Evolutionary conservation across 1,140 invertebrate genomes (phyloP), one percentile per base, ranked within the genome.

Genomic region (Coenobita brevimanus): DNA sequence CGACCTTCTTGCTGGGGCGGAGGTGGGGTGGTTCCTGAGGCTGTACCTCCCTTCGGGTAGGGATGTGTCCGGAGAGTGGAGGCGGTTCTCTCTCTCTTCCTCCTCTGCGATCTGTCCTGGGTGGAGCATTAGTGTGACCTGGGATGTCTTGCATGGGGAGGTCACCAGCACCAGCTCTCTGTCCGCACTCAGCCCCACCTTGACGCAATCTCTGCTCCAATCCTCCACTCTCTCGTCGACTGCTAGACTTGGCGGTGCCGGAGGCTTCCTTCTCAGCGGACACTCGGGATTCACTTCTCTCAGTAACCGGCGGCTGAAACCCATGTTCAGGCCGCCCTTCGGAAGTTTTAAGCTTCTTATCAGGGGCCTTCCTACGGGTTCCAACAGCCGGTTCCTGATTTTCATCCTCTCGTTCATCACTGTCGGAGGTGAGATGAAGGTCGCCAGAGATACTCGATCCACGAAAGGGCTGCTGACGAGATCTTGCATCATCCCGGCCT

Each of bases 301-400:
- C 73, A 89, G 81, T 82, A 89, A 82, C 71, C 89, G 90, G 90
- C 89, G 90, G 90, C 88, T 90, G 90, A 90, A 89, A 90, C 94
- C 95, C 94, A 93, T 93, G 94, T 94, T 95, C 95, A 94, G 94
- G 94, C 94, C 94, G 94, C 95, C 95, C 94, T 94, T 96, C 95
- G 95, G 95, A 95, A 96, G 95, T 96, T 96, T 96, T 96, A 95
- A 95, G 95, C 95, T 96, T 96, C 95, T 95, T 96, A 93, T 96
- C 95, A 92, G 95, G 95, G 94, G 95, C 94, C 91, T 87, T 90
- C 88, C 83, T 88, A 57, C 41, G 88, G 88, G 90, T 88, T 88
- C 82, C 89, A 89, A 69, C 89, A 38, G 64, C 84, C 46, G 82
- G 88, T 85, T 88, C 88, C 82, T 90, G 81, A 71, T 90, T 89